Conservation (phyloP, 2,113 vertebrate species). For the Colistium nudipinnis region DNA sequence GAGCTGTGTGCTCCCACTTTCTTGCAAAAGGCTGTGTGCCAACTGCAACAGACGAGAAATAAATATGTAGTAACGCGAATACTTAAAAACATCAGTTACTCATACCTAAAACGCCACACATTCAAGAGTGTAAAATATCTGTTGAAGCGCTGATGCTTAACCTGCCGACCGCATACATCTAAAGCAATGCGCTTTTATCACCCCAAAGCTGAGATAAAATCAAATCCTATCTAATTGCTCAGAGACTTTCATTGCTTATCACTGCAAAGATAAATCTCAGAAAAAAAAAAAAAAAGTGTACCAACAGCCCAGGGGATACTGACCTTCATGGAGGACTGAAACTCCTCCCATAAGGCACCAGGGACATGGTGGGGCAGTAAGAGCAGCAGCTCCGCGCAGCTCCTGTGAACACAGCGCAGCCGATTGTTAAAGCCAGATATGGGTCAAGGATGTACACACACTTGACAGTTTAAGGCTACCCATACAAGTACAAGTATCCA, state of each 20-base stretch:
- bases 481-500: slow-evolving; percentile 19
- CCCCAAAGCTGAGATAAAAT: slow-evolving; percentile 4
- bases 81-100: slow-evolving; percentile 17
- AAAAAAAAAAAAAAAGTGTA: slow-evolving; percentile 12
- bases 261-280: slow-evolving; percentile 30
- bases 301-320: slow-evolving; percentile 61
- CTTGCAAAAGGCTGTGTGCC: slow-evolving; percentile 92
- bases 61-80: slow-evolving; percentile 15
- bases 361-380: slow-evolving; percentile 92
- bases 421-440: slow-evolving; percentile 63
- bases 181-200: not conserved
- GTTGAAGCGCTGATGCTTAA: no score
- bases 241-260: slow-evolving; percentile 24
- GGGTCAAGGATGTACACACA: slow-evolving; percentile 57
- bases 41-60: slow-evolving; percentile 79
- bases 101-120: not conserved
- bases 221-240: slow-evolving; percentile 15
- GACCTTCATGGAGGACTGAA: slow-evolving; percentile 95
- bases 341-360: slow-evolving; percentile 94
- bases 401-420: slow-evolving; percentile 82
- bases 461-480: slow-evolving; percentile 23
- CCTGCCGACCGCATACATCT: not conserved
- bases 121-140: no score
- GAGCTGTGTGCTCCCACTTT: slow-evolving; percentile 92
- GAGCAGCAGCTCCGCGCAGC: slow-evolving; percentile 95